phyloP scores from a whole-genome alignment of 2,797 vertebrate species.

The Takifugu rubripes region DNA sequence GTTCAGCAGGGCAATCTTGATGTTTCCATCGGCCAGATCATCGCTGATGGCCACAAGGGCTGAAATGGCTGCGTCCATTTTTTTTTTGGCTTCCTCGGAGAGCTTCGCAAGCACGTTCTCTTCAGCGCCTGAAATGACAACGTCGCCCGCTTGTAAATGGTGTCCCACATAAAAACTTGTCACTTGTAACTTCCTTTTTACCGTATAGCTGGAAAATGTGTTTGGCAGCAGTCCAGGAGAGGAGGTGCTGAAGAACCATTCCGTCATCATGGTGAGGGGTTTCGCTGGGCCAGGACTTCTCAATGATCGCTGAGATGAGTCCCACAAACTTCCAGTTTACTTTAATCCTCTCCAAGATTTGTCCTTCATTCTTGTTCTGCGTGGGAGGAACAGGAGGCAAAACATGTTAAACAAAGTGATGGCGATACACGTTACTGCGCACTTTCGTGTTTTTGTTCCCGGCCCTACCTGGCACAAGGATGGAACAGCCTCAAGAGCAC shows the following conservation, averaged over 20 bases:
- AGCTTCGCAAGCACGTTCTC: slow-evolving; percentile 68
- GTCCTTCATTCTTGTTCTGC: slow-evolving; percentile 63
- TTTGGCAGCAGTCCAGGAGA: slow-evolving; percentile 80
- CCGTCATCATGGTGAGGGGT: slow-evolving; percentile 48
- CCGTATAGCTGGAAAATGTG: slow-evolving; percentile 80
- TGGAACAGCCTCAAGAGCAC: slow-evolving; percentile 85
- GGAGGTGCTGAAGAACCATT: slow-evolving; percentile 76
- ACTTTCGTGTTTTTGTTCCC: neutral
- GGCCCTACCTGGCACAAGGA: slow-evolving; percentile 82
- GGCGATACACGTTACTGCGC: neutral
- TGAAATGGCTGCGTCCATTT: slow-evolving; percentile 72
- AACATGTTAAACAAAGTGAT: too few relatives aligned
- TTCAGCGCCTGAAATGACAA: slow-evolving; percentile 67
- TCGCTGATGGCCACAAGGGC: slow-evolving; percentile 54
- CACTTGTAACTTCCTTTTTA: slow-evolving; percentile 39
- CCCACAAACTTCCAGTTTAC: slow-evolving; percentile 76
- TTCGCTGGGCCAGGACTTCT: slow-evolving; percentile 85
- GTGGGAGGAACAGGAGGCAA: neutral
- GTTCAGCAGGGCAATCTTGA: slow-evolving; percentile 75
- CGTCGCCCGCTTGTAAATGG: neutral
- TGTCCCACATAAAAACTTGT: neutral
- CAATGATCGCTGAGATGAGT: slow-evolving; percentile 83
- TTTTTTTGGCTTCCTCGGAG: slow-evolving; percentile 66
- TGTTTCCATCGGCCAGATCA: slow-evolving; percentile 59
- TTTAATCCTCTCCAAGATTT: slow-evolving; percentile 46